These are phyloP conservation scores for Asobara japonica DNA, from an alignment of 1,140 invertebrate species.

Conservation along the genomic window DNA sequence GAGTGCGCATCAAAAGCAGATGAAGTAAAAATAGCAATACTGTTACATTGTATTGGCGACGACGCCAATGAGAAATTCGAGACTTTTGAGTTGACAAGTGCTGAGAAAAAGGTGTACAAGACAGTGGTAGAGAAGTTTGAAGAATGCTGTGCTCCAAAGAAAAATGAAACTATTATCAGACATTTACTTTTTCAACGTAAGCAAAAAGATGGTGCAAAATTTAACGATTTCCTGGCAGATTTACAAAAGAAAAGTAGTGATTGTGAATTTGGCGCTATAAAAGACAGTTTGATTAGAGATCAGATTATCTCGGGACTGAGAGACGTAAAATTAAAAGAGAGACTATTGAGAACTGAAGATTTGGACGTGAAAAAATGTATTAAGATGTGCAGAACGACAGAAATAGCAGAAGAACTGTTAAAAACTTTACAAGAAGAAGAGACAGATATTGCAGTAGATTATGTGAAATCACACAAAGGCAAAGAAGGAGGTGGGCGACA, in stretches of 20 bases:
- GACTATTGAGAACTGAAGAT: too few species aligned
- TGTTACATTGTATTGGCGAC: slow-evolving; percentile 36
- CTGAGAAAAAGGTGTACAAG: background rate
- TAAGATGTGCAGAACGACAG: background rate
- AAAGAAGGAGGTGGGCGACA: background rate
- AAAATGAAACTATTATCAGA: slow-evolving; percentile 35
- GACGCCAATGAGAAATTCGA: slow-evolving; percentile 37
- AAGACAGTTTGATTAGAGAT: slow-evolving; percentile 51
- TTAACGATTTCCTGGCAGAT: slow-evolving; percentile 45
- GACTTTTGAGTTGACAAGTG: slow-evolving; percentile 34
- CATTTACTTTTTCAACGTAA: slow-evolving; percentile 44
- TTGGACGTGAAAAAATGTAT: background rate
- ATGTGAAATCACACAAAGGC: background rate
- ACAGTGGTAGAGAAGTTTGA: slow-evolving; percentile 38
- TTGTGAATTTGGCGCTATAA: slow-evolving; percentile 45
- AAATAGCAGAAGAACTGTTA: background rate
- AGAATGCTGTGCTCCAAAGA: slow-evolving; percentile 44
- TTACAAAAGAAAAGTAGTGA: slow-evolving; percentile 41
- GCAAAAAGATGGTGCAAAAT: slow-evolving; percentile 46
- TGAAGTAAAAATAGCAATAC: slow-evolving; percentile 33
- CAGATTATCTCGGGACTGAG: slow-evolving; percentile 51
- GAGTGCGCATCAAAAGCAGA: slow-evolving; percentile 25
- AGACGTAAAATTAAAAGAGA: slow-evolving; percentile 47
- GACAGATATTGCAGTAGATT: background rate
- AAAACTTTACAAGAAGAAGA: background rate